Base-by-base conservation (phyloP, 2,888 invertebrate genomes). In the Dorcus hopei region DNA sequence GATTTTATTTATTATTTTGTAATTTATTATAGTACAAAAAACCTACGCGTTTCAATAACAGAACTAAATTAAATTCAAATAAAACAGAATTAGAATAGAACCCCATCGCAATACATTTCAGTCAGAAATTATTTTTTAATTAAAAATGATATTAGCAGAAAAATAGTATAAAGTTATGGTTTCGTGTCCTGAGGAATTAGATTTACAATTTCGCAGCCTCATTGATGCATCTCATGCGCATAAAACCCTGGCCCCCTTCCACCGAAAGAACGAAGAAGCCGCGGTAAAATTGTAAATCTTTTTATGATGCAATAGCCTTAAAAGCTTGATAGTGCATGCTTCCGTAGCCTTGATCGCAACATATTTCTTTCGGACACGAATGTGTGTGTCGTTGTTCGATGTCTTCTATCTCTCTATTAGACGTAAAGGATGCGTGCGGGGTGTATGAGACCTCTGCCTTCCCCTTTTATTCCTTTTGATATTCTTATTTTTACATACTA, bases 211-310 rank as follows among this genome's bases (percentile, higher is more conserved):
- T 66, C 58, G 61, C 63, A 48, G 57, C 54, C 57, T 41, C 11
- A 33, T 19, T 38, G n/a, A n/a, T 38, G 33, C 26, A 49, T 39
- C 33, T 42, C 54, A 48, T 55, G 45, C 50, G 41, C 55, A 51
- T 47, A 61, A 54, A 43, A 43, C 41, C 42, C 9, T 14, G 14
- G 70, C 74, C 73, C 75, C 75, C 74, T 74, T 68, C 76, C 74
- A 74, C 74, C 74, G 72, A 68, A 63, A 66, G 66, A 62, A 8
- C 42, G 49, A 38, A 16, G 45, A 45, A 49, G 14, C 67, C 71
- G 72, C 72, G 73, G 72, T 70, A 71, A 72, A 71, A 73, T 73
- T 72, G 71, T 73, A 73, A 72, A 72, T 70, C 68, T 69, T 61
- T 61, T 51, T 45, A 45, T 19, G 19, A 45, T 45, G 26, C 26